Evolutionary conservation across 2,888 invertebrate species (phyloP).

Genomic region (Eudasyphora cyanicolor): DNA sequence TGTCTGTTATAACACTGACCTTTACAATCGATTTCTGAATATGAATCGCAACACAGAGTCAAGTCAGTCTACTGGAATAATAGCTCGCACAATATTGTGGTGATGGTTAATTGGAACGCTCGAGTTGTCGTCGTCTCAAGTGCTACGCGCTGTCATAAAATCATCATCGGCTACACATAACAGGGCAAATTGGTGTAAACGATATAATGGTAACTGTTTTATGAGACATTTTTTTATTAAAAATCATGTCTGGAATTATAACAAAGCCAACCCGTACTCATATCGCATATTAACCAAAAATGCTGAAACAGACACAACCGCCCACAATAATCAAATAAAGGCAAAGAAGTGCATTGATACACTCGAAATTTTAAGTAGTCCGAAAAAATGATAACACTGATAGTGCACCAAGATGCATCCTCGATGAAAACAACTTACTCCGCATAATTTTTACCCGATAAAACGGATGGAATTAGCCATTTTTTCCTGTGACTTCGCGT

Average conservation of each 20-base stretch:
- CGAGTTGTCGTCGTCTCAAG: background rate
- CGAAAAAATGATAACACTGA: too few species aligned
- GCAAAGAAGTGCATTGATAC: slow-evolving; percentile 7
- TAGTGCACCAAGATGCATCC: too few species aligned
- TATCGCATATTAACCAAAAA: background rate
- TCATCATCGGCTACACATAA: background rate
- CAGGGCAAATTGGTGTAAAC: slow-evolving; percentile 40
- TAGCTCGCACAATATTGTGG: background rate
- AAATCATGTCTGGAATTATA: slow-evolving; percentile 54
- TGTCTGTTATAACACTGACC: slow-evolving; percentile 6
- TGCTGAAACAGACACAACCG: background rate
- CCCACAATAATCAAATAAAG: background rate
- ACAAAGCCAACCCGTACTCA: slow-evolving; percentile 15
- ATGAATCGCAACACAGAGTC: background rate
- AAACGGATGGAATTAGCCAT: too few species aligned
- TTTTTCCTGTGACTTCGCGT: too few species aligned
- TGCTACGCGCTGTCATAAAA: background rate
- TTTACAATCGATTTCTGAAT: slow-evolving; percentile 15
- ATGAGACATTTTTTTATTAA: slow-evolving; percentile 36
- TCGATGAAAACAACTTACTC: too few species aligned
- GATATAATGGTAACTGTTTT: slow-evolving; percentile 33
- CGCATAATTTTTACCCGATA: too few species aligned
- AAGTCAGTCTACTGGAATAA: background rate
- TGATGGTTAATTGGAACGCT: background rate
- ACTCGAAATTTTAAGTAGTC: too few species aligned